These are phyloP conservation scores for Drosophila grimshawi DNA, from an alignment of 1,140 invertebrate species.

Conservation along the genomic window DNA sequence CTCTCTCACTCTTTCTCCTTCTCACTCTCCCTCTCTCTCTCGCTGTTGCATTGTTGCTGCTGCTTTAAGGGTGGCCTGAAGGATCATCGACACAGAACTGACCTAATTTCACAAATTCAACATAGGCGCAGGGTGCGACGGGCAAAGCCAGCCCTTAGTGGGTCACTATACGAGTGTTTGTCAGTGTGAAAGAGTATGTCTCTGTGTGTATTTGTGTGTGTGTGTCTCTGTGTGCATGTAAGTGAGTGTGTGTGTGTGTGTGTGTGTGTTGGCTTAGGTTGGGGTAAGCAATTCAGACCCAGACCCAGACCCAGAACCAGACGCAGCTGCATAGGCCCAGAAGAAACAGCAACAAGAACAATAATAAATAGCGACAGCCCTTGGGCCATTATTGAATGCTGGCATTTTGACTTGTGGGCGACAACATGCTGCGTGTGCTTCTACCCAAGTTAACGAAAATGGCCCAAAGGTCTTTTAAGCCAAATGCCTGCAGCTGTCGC, in stretches of 20 bases:
- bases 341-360: conserved; percentile 50
- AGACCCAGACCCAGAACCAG: conserved; percentile 27
- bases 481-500: conserved; percentile 38
- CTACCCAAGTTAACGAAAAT: conserved; percentile 40
- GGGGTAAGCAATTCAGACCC: conserved; percentile 21
- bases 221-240: conserved; percentile 10
- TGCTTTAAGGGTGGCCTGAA: conserved; percentile 63
- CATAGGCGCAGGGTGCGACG: conserved; percentile 68
- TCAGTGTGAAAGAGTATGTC: not conserved
- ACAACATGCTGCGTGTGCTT: not conserved
- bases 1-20: conserved; percentile 23
- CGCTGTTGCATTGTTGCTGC: conserved; percentile 44
- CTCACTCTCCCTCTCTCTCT: conserved; percentile 5
- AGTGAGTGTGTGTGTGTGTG: conserved; percentile 3
- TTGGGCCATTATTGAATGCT: conserved; percentile 45
- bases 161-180: conserved; percentile 62
- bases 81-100: conserved; percentile 84
- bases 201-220: conserved; percentile 14
- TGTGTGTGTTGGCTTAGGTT: conserved; percentile 45
- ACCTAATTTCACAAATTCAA: conserved; percentile 84
- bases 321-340: conserved; percentile 56
- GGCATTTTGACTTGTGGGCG: conserved; percentile 54
- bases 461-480: conserved; percentile 47
- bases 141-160: conserved; percentile 61
- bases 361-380: conserved; percentile 62